Conservation (phyloP, 2,888 invertebrate genomes). For the Xiphydria camelus region DNA sequence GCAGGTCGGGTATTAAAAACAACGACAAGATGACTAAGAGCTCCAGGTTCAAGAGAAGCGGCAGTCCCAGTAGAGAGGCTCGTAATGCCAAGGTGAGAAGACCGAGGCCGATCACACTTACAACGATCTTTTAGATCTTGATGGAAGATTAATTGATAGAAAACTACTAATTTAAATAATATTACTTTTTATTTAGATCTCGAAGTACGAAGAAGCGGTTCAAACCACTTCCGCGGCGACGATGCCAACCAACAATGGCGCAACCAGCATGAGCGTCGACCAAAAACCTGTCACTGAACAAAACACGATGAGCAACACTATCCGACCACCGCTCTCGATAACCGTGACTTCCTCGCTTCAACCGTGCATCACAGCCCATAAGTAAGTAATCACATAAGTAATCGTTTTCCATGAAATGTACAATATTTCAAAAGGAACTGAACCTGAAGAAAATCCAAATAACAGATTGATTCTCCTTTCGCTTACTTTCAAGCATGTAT, state of each 20-base stretch:
- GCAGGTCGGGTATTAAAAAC: slow-evolving; percentile 61
- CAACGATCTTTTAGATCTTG: neutral
- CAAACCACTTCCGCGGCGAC: slow-evolving; percentile 23
- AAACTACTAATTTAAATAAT: neutral
- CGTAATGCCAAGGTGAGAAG: too few relatives aligned
- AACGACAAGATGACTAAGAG: slow-evolving; percentile 59
- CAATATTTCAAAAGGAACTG: too few relatives aligned
- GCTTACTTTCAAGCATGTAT: slow-evolving; percentile 31
- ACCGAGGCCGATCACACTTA: too few relatives aligned
- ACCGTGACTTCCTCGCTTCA: slow-evolving; percentile 56
- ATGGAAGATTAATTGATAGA: neutral
- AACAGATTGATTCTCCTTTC: too few relatives aligned
- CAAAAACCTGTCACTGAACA: too few relatives aligned
- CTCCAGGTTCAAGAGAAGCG: slow-evolving; percentile 69
- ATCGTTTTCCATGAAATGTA: too few relatives aligned
- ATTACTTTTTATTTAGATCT: slow-evolving; percentile 27
- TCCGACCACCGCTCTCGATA: slow-evolving; percentile 67
- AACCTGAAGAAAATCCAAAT: too few relatives aligned
- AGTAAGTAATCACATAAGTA: slow-evolving; percentile 41
- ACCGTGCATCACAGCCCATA: slow-evolving; percentile 45
- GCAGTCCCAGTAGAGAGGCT: slow-evolving; percentile 67
- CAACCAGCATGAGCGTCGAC: too few relatives aligned
- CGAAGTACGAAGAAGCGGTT: slow-evolving; percentile 34
- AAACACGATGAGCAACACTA: too few relatives aligned
- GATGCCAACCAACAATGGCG: slow-evolving; percentile 17